Percentiles rank a stretch among this genome's conserved stretches.
Evolutionary conservation across 2,888 invertebrate genomes (phyloP).

Genomic region (Zygothrica quintamaculata): DNA sequence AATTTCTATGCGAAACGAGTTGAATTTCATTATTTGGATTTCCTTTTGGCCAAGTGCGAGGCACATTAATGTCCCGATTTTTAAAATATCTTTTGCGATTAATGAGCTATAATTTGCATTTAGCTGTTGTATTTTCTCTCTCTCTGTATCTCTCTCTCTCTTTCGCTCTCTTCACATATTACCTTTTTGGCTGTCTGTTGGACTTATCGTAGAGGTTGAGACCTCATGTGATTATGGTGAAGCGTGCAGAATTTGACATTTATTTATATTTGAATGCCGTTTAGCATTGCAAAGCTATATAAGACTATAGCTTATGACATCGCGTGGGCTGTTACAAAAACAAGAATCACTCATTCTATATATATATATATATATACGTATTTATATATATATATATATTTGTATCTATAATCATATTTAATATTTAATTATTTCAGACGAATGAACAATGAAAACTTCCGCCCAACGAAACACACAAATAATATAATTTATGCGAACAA

Average conservation of each 20-base stretch:
- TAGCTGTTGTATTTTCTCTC: too few species aligned
- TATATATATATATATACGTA: too few species aligned
- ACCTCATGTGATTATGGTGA: constrained; percentile 76
- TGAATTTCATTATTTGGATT: constrained; percentile 43
- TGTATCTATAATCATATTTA: constrained; percentile 78
- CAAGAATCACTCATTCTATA: too few species aligned
- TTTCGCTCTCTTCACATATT: too few species aligned
- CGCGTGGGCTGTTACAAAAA: constrained; percentile 58
- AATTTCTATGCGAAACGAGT: constrained; percentile 75
- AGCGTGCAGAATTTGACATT: constrained; percentile 76
- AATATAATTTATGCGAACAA: constrained; percentile 44
- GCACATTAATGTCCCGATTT: constrained; percentile 74
- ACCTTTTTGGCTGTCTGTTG: constrained; percentile 9
- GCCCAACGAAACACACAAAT: constrained; percentile 48
- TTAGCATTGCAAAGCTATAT: constrained; percentile 66
- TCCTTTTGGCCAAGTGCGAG: constrained; percentile 63
- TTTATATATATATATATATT: too few species aligned
- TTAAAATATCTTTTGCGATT: constrained; percentile 70
- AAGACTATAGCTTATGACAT: constrained; percentile 67
- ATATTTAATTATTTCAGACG: constrained; percentile 76
- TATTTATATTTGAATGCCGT: constrained; percentile 78
- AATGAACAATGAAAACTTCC: constrained; percentile 71
- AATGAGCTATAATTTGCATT: constrained; percentile 79
- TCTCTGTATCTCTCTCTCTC: too few species aligned
- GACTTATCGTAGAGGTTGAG: constrained; percentile 29